These are phyloP conservation scores for Xyrauchen texanus DNA, from an alignment of 2,113 vertebrate species.

Conservation along the genomic window DNA sequence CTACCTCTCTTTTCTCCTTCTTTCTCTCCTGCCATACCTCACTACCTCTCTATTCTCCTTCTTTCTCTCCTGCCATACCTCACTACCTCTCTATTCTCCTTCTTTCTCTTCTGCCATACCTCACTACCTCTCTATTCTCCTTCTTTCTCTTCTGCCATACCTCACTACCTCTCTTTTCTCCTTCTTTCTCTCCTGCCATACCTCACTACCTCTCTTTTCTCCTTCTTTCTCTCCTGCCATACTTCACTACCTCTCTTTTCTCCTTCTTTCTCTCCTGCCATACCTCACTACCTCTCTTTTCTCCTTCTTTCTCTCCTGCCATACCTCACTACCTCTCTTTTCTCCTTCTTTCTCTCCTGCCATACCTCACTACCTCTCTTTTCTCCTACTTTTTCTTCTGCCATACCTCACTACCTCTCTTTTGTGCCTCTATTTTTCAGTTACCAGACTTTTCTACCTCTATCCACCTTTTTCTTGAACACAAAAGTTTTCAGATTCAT, in stretches of 20 bases:
- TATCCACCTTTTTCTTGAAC: too few species aligned
- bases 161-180: too few species aligned
- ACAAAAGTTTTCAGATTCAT: too few species aligned
- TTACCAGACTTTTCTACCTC: background rate
- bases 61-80: slow-evolving; percentile 21
- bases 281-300: slow-evolving; percentile 7
- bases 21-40: background rate
- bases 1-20: background rate
- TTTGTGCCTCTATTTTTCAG: background rate
- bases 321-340: slow-evolving; percentile 15
- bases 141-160: background rate
- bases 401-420: background rate
- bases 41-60: too few species aligned
- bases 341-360: background rate
- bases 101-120: background rate
- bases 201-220: slow-evolving; percentile 15
- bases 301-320: slow-evolving; percentile 19
- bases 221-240: background rate
- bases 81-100: slow-evolving; percentile 1
- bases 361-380: slow-evolving; percentile 17
- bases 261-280: background rate
- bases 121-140: slow-evolving; percentile 10
- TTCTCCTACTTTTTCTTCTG: background rate
- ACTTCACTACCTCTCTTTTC: slow-evolving; percentile 17
- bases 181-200: slow-evolving; percentile 13